phyloP scores from a whole-genome alignment of 1,140 invertebrate genomes.

The Neodiprion virginianus region DNA sequence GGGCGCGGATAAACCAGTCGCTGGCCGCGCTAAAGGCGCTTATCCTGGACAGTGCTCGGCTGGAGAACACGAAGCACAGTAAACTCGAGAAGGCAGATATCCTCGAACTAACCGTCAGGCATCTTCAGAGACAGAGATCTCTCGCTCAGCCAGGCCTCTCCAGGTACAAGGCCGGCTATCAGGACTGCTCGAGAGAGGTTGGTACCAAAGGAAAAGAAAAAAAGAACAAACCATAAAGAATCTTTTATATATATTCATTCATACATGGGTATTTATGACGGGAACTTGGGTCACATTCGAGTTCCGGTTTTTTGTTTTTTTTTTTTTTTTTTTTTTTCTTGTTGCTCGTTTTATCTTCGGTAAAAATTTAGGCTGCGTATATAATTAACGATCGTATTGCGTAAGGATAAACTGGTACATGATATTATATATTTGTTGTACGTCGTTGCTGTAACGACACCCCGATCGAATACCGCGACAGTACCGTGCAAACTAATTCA shows the following conservation, averaged over 20 bases:
- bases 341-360: no score
- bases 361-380: no score
- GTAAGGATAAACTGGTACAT: no score
- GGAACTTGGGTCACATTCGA: no score
- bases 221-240: constrained; percentile 23
- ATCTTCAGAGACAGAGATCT: constrained; percentile 78
- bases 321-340: no score
- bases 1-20: constrained; percentile 89
- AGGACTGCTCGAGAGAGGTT: constrained; percentile 82
- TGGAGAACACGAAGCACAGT: constrained; percentile 77
- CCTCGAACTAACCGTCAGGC: constrained; percentile 88
- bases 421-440: no score
- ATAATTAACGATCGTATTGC: no score
- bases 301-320: no score
- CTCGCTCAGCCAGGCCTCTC: constrained; percentile 66
- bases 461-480: not conserved
- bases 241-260: constrained; percentile 21
- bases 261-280: no score
- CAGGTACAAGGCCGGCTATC: constrained; percentile 77
- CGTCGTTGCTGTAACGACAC: no score
- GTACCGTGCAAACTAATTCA: not conserved
- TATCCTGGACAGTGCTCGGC: constrained; percentile 76
- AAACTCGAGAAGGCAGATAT: constrained; percentile 94
- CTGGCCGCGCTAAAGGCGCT: constrained; percentile 85
- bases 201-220: constrained; percentile 24